Evolutionary conservation across 2,113 vertebrate species (phyloP).

Genomic region (Struthio camelus): DNA sequence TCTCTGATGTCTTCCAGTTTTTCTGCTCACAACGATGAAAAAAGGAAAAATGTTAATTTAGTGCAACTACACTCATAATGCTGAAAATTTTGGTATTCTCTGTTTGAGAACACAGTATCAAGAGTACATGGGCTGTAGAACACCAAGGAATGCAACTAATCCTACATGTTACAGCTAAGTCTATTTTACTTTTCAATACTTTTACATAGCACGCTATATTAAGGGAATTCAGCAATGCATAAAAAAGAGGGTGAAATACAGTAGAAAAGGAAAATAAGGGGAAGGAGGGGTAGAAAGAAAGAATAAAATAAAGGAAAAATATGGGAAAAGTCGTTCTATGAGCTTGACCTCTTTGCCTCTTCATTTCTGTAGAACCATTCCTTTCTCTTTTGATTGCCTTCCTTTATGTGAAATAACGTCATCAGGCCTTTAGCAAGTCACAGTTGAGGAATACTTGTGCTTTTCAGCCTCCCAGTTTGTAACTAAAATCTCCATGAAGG

Average conservation of each 20-base stretch:
- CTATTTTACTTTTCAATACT: not conserved
- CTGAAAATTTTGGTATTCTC: not conserved
- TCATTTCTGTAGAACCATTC: not conserved
- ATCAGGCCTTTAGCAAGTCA: not conserved
- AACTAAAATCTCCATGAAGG: not conserved
- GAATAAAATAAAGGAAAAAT: too few species aligned
- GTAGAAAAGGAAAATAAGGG: not conserved
- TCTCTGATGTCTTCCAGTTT: not conserved
- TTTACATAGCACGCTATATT: not conserved
- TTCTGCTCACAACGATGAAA: not conserved
- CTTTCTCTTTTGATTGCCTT: not conserved
- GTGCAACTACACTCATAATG: not conserved
- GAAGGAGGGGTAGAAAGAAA: not conserved
- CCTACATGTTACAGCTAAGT: not conserved
- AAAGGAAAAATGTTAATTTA: not conserved
- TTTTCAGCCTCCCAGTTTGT: not conserved
- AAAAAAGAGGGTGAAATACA: not conserved
- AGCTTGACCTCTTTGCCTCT: not conserved
- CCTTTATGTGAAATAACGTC: not conserved
- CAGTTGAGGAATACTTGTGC: not conserved
- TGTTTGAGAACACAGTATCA: not conserved
- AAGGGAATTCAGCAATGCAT: not conserved
- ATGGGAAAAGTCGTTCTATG: not conserved
- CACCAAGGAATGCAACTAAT: not conserved
- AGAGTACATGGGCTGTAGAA: not conserved